A percentile compares a stretch with the other conserved stretches of the same genome.
Evolutionary conservation across 2,113 vertebrate species (phyloP).

Genomic region (Heloderma charlesbogerti): DNA sequence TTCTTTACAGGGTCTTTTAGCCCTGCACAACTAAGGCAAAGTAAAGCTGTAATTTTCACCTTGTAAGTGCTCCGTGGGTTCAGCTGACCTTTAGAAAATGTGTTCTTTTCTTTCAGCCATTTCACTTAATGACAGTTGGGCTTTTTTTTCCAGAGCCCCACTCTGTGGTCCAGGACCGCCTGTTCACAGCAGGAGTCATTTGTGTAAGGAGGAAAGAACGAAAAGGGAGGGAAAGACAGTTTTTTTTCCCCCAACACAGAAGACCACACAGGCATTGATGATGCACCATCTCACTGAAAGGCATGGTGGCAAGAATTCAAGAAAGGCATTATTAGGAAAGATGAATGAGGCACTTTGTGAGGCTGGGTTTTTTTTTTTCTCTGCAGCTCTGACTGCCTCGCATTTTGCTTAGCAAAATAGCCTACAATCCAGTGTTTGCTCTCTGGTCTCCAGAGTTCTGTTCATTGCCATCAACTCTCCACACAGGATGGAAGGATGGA

Average conservation of each 20-base stretch:
- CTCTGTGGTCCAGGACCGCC: neutral
- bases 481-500: neutral
- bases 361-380: neutral
- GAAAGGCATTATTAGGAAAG: neutral
- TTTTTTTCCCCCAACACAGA: neutral
- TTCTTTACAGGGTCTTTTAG: constrained; percentile 1
- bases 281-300: neutral
- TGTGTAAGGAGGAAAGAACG: neutral
- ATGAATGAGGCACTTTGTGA: neutral
- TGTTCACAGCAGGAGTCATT: neutral
- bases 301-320: neutral
- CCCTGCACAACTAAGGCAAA: neutral
- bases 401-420: neutral
- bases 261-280: neutral
- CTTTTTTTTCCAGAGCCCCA: neutral
- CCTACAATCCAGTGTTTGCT: neutral
- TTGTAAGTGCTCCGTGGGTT: constrained; percentile 10
- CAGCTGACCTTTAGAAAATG: constrained; percentile 43
- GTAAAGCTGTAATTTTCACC: constrained; percentile 47
- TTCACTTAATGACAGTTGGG: constrained; percentile 25
- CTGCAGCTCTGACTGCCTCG: neutral
- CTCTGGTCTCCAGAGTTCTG: neutral
- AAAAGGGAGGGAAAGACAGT: neutral
- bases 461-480: constrained; percentile 1
- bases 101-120: neutral